Evolutionary conservation across 2,888 invertebrate species (phyloP).

Genomic region (Lepidocyrtinus sp.): DNA sequence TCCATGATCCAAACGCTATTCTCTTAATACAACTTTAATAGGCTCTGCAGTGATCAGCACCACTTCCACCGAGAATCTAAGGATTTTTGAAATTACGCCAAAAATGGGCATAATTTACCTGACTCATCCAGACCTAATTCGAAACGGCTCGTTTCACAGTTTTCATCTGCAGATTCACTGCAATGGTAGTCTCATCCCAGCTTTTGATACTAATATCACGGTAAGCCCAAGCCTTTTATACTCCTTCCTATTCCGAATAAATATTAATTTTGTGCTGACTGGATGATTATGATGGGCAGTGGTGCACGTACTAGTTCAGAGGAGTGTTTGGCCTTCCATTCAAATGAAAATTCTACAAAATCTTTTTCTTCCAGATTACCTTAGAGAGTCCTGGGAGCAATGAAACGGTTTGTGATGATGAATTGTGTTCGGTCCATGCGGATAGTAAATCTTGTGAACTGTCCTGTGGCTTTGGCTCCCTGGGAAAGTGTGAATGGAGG

Average conservation of each 20-base stretch:
- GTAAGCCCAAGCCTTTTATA: too few relatives aligned
- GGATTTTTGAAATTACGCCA: conserved; percentile 48
- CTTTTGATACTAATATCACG: conserved; percentile 49
- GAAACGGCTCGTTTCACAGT: conserved; percentile 48
- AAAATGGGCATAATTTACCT: conserved; percentile 60
- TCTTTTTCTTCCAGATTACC: conserved; percentile 27
- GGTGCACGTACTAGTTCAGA: neutral
- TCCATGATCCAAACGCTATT: too few relatives aligned
- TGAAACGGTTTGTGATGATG: conserved; percentile 47
- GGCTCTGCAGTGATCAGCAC: conserved; percentile 20
- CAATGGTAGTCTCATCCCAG: conserved; percentile 46
- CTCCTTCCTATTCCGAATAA: neutral
- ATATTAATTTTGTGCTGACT: conserved; percentile 12
- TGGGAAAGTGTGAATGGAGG: conserved; percentile 59
- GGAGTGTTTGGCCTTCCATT: conserved; percentile 22
- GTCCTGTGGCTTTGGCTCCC: conserved; percentile 60
- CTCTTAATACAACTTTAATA: neutral
- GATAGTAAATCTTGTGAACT: conserved; percentile 55
- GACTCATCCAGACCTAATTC: conserved; percentile 42
- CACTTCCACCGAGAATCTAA: conserved; percentile 12
- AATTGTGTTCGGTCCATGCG: conserved; percentile 54
- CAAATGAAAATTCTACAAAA: neutral
- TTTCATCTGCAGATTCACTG: conserved; percentile 42
- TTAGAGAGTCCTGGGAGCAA: conserved; percentile 38
- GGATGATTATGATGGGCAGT: neutral